Evolutionary conservation across 35 echinoderm and acorn worm species (phyloP).

Genomic region (Anneissia japonica): DNA sequence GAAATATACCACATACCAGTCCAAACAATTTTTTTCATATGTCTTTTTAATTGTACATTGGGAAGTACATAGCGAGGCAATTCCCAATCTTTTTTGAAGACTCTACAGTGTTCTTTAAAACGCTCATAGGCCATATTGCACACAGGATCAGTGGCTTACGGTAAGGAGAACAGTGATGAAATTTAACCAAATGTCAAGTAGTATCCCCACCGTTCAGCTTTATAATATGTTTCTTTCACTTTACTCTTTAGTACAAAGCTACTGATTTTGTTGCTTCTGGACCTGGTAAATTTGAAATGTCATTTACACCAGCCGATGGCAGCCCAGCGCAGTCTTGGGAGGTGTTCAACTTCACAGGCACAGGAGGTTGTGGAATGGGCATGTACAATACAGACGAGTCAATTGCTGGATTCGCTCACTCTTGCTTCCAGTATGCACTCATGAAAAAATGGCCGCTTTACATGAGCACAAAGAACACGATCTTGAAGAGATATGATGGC

Average conservation of each 20-base stretch:
- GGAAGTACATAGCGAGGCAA: too few relatives aligned
- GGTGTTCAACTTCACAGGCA: constrained; percentile 69
- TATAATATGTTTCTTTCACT: constrained; percentile 2
- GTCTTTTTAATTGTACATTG: too few relatives aligned
- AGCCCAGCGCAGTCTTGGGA: constrained; percentile 42
- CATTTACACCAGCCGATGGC: constrained; percentile 78
- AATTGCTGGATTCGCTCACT: constrained; percentile 84
- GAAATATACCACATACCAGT: too few relatives aligned
- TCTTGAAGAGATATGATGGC: constrained; percentile 90
- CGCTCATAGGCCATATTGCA: too few relatives aligned
- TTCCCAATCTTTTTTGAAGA: too few relatives aligned
- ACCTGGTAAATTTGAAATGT: constrained; percentile 87
- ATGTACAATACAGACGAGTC: constrained; percentile 99
- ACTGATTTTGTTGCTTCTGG: constrained; percentile 83
- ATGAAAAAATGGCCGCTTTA: constrained; percentile 84
- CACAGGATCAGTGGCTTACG: too few relatives aligned
- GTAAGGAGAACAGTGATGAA: too few relatives aligned
- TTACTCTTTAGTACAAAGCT: constrained; percentile 74
- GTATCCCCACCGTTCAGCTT: too few relatives aligned
- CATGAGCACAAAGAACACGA: constrained; percentile 98
- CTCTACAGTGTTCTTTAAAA: too few relatives aligned
- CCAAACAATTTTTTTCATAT: too few relatives aligned
- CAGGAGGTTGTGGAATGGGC: constrained; percentile 84
- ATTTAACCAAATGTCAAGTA: too few relatives aligned
- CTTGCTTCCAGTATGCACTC: constrained; percentile 85